Conservation (phyloP, 2,888 invertebrate species). For the Eugnorisma glareosa region DNA sequence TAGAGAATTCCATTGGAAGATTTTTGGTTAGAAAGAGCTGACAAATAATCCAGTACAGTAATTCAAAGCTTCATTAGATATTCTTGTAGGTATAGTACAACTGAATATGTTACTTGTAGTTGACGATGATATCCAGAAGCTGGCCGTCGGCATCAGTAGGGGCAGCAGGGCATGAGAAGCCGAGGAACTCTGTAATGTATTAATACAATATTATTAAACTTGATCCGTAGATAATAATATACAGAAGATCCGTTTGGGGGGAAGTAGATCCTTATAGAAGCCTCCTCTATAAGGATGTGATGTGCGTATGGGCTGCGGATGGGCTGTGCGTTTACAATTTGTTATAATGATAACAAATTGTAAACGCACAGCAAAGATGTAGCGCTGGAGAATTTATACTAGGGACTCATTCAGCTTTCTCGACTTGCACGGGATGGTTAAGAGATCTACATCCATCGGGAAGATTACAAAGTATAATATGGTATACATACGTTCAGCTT, state of each 20-base stretch:
- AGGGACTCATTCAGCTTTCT: neutral
- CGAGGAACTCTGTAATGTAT: slow-evolving; percentile 74
- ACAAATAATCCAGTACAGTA: no score
- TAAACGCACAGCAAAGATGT: neutral
- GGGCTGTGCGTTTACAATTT: no score
- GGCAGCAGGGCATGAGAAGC: slow-evolving; percentile 77
- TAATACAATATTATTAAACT: neutral
- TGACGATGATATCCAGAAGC: slow-evolving; percentile 64
- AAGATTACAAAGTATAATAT: neutral
- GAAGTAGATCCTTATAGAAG: neutral
- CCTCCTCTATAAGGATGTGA: no score
- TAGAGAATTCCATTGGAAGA: neutral
- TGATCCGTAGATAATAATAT: neutral
- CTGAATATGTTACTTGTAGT: slow-evolving; percentile 75
- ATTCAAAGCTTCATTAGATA: neutral
- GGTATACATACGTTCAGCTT: slow-evolving; percentile 84
- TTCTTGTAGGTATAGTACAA: neutral
- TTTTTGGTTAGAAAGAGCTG: neutral
- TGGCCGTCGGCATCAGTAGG: slow-evolving; percentile 70
- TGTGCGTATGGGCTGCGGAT: no score
- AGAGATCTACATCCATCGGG: neutral
- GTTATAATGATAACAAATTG: neutral
- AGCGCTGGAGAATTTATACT: neutral
- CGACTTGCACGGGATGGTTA: slow-evolving; percentile 22
- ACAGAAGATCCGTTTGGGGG: neutral